These are phyloP conservation scores for Centropristis striata DNA, from an alignment of 2,113 vertebrate species.

Conservation along the genomic window DNA sequence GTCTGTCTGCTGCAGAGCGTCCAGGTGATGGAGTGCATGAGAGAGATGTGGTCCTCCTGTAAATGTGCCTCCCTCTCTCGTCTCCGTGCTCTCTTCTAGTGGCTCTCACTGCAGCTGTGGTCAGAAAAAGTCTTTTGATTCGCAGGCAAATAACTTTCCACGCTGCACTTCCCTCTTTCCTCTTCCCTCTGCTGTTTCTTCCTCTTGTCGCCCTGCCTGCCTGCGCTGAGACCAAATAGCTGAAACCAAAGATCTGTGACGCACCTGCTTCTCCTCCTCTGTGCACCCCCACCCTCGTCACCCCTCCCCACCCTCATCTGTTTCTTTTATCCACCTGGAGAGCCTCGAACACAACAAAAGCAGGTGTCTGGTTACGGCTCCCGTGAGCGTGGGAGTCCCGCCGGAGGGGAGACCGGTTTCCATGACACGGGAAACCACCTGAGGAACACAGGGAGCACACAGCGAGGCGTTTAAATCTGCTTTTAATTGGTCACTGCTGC, in stretches of 20 bases:
- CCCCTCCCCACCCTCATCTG: conserved; percentile 44
- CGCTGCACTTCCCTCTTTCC: conserved; percentile 51
- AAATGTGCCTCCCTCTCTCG: conserved; percentile 31
- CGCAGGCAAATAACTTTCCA: conserved; percentile 60
- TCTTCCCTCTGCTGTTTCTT: conserved; percentile 45
- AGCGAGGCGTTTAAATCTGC: conserved; percentile 10
- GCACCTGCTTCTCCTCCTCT: conserved; percentile 68
- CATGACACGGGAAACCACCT: conserved; percentile 70
- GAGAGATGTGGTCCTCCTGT: conserved; percentile 34
- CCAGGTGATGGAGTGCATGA: conserved; percentile 51
- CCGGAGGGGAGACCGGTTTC: conserved; percentile 62
- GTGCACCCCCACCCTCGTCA: background rate
- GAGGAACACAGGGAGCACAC: conserved; percentile 44
- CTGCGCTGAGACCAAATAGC: conserved; percentile 34
- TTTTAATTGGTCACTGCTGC: conserved; percentile 52
- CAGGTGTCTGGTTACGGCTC: conserved; percentile 82
- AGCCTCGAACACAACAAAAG: conserved; percentile 69
- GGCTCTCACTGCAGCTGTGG: conserved; percentile 50
- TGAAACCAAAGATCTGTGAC: conserved; percentile 74
- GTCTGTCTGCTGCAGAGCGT: conserved; percentile 56
- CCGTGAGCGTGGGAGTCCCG: conserved; percentile 57
- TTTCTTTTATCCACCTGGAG: conserved; percentile 71
- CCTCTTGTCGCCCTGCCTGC: conserved; percentile 45
- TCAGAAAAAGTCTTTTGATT: conserved; percentile 49
- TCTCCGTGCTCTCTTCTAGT: conserved; percentile 18